Evolutionary conservation across 2,797 vertebrate species (phyloP).

Genomic region (Sebastes trivittatus): DNA sequence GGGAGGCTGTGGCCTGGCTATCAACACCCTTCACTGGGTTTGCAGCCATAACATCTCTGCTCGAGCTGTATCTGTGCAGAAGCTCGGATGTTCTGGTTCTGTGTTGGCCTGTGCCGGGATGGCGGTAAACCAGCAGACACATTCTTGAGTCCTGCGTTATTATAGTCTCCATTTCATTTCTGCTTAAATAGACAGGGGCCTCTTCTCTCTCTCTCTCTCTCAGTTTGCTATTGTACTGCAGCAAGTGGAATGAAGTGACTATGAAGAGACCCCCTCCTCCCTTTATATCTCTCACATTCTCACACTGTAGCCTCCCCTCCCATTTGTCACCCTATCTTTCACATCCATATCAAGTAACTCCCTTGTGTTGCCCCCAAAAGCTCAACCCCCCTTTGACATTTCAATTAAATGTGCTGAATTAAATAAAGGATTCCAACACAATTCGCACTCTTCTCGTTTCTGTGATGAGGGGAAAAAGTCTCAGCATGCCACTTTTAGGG

Average conservation of each 20-base stretch:
- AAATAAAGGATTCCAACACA: slow-evolving; percentile 9
- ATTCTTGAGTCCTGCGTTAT: slow-evolving; percentile 59
- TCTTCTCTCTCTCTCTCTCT: slow-evolving; percentile 27
- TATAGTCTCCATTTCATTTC: slow-evolving; percentile 59
- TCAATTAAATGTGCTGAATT: slow-evolving; percentile 35
- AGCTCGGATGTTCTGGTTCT: slow-evolving; percentile 29
- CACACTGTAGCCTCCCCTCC: slow-evolving; percentile 31
- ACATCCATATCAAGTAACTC: slow-evolving; percentile 48
- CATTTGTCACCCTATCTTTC: slow-evolving; percentile 31
- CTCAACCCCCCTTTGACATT: slow-evolving; percentile 15
- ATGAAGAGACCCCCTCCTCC: slow-evolving; percentile 3
- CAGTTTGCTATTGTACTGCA: slow-evolving; percentile 34
- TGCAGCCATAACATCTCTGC: slow-evolving; percentile 57
- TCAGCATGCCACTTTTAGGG: slow-evolving; percentile 23
- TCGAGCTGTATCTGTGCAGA: slow-evolving; percentile 15
- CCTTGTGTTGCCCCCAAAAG: background rate
- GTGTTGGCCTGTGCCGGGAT: slow-evolving; percentile 24
- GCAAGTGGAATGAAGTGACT: slow-evolving; percentile 29
- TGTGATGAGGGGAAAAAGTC: background rate
- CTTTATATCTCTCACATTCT: slow-evolving; percentile 33
- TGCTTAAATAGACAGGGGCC: slow-evolving; percentile 42
- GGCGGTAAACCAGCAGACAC: slow-evolving; percentile 57
- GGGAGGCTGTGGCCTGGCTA: slow-evolving; percentile 32
- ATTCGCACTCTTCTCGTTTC: background rate
- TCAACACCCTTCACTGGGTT: slow-evolving; percentile 38